Base-by-base conservation (phyloP, 2,797 vertebrate genomes). In the Spondyliosoma cantharus region DNA sequence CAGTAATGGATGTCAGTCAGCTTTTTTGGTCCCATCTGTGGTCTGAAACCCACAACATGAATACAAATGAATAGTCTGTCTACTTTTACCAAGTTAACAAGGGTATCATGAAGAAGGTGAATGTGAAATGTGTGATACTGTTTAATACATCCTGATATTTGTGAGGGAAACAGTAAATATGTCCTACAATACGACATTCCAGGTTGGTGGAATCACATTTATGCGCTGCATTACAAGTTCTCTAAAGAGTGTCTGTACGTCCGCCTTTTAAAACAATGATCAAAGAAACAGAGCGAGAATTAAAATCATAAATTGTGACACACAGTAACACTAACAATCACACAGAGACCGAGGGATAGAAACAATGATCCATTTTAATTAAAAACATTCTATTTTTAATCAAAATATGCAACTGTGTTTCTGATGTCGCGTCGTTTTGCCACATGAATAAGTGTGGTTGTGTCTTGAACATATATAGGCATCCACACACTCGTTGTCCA, bases 351-450 rank as follows among this genome's bases (percentile, higher is more conserved):
- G 3, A 90, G 53, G 68, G 90, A 91, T 93, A 93, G 74, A 94
- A 93, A 94, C 86, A 88, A 90, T 84, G 74, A 90, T 85, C 73
- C 69, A 85, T 62, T 94, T 95, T 94, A 93, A 92, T 95, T 93
- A 93, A 93, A 95, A 95, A 95, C 90, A 91, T 92, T 93, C 83
- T 91, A 87, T 91, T 89, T 94, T 94, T 89, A 91, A 93, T 93
- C 92, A 95, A 95, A 95, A 95, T 94, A 95, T 90, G 92, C 88
- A 93, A 91, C 85, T 84, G 85, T 90, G 81, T 92, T 89, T 91
- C 87, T 83, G 85, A 87, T 79, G 73, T 87, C 70, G 87, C 81
- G 81, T 76, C 80, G 59, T 81, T 81, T 80, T 54, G 22, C 76
- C 82, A 84, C 69, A 80, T 70, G 58, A 86, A 74, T 77, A 88